Evolutionary conservation across 2,888 invertebrate genomes (phyloP).

Genomic region (Heliconius aoede): DNA sequence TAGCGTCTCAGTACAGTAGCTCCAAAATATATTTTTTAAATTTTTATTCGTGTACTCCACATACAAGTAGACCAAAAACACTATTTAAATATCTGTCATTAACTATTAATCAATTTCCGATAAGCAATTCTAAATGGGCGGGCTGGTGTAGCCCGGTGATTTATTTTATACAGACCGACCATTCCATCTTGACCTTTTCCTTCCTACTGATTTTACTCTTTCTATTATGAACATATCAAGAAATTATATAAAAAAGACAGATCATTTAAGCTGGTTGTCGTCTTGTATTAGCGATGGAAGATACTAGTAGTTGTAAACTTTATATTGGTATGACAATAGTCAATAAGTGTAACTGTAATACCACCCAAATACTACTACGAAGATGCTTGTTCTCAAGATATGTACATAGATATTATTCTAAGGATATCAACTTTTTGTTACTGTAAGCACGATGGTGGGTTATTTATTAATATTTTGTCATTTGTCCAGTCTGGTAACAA

Average conservation of each 20-base stretch:
- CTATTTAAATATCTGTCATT: constrained; percentile 69
- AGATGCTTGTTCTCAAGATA: not conserved
- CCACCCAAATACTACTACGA: constrained; percentile 10
- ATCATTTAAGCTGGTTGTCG: constrained; percentile 40
- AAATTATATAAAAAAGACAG: constrained; percentile 8
- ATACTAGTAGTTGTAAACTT: constrained; percentile 36
- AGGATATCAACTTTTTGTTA: not conserved
- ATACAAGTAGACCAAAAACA: constrained; percentile 45
- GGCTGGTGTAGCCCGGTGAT: constrained; percentile 72
- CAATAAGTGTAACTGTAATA: constrained; percentile 7
- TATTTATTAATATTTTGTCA: no score
- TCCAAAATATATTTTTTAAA: no score
- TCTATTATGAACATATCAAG: constrained; percentile 21
- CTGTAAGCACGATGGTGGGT: no score
- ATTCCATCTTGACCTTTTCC: constrained; percentile 41
- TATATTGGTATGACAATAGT: constrained; percentile 41
- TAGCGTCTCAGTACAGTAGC: no score
- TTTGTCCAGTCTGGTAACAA: no score
- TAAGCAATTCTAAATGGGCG: constrained; percentile 76
- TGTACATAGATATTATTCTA: not conserved
- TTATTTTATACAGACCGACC: constrained; percentile 65
- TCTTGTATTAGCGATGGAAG: constrained; percentile 33
- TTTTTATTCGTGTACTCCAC: constrained; percentile 7
- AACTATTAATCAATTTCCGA: constrained; percentile 79
- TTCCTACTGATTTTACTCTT: constrained; percentile 28